Evolutionary conservation across 2,888 invertebrate genomes (phyloP).

Genomic region (Acanthococcus lagerstroemiae): DNA sequence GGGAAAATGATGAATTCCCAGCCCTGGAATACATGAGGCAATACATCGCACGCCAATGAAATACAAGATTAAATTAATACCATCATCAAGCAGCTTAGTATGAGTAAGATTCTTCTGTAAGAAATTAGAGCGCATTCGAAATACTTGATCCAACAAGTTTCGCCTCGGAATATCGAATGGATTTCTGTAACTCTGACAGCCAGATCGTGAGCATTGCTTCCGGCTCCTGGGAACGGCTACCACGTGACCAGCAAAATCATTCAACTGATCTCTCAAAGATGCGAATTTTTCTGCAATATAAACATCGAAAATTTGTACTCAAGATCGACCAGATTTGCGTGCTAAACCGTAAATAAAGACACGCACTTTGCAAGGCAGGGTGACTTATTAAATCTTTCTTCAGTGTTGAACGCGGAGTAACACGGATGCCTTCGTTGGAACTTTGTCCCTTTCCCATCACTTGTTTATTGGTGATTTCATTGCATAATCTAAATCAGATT

Average conservation of each 20-base stretch:
- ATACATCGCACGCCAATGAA: background rate
- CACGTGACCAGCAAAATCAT: constrained; percentile 75
- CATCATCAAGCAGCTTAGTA: constrained; percentile 66
- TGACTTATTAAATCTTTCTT: constrained; percentile 72
- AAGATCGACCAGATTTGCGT: no score
- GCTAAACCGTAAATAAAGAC: constrained; percentile 5
- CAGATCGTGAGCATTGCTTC: constrained; percentile 42
- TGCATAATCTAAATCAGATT: constrained; percentile 51
- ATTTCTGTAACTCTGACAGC: constrained; percentile 70
- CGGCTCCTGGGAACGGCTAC: constrained; percentile 56
- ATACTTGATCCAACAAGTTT: constrained; percentile 82
- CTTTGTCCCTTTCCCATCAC: constrained; percentile 32
- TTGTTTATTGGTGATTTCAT: constrained; percentile 55
- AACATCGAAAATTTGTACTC: no score
- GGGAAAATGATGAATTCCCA: no score
- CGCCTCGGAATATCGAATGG: constrained; percentile 90
- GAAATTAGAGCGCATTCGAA: constrained; percentile 89
- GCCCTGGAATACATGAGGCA: no score
- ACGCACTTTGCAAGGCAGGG: constrained; percentile 56
- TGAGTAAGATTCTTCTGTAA: constrained; percentile 66
- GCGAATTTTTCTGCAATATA: constrained; percentile 58
- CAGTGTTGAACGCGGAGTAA: constrained; percentile 58
- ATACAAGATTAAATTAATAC: no score
- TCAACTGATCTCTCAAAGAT: constrained; percentile 70
- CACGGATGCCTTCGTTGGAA: constrained; percentile 58